phyloP scores from a whole-genome alignment of 2,113 vertebrate genomes.

The Lagopus leucura region DNA sequence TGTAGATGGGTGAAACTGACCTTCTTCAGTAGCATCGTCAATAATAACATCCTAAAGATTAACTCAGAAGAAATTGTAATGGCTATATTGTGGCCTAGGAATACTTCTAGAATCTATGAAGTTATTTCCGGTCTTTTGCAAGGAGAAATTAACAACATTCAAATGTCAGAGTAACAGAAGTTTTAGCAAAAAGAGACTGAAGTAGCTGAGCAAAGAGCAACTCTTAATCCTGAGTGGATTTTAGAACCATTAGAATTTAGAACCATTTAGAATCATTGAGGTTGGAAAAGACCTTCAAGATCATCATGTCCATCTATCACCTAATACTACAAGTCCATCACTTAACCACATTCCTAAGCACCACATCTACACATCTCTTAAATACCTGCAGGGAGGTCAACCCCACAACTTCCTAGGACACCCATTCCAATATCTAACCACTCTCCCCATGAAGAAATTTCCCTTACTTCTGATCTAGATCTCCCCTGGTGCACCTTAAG shows the following conservation, averaged over 20 bases:
- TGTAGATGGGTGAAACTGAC: background rate
- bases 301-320: background rate
- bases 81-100: background rate
- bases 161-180: background rate
- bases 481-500: background rate
- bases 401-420: no score
- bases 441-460: background rate
- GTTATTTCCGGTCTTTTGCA: background rate
- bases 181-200: background rate
- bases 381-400: background rate
- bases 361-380: background rate
- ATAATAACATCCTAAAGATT: background rate
- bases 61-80: constrained; percentile 1
- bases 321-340: background rate
- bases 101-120: background rate
- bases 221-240: background rate
- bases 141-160: background rate
- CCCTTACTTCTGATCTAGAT: background rate
- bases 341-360: background rate
- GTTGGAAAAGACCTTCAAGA: background rate
- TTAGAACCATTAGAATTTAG: background rate
- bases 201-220: background rate
- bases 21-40: background rate
- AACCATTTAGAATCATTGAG: background rate
- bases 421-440: background rate